Evolutionary conservation across 37 sponge, comb jelly and placozoan species (phyloP), one percentile per base, ranked within the genome.

Genomic region (Eunapius fragilis): DNA sequence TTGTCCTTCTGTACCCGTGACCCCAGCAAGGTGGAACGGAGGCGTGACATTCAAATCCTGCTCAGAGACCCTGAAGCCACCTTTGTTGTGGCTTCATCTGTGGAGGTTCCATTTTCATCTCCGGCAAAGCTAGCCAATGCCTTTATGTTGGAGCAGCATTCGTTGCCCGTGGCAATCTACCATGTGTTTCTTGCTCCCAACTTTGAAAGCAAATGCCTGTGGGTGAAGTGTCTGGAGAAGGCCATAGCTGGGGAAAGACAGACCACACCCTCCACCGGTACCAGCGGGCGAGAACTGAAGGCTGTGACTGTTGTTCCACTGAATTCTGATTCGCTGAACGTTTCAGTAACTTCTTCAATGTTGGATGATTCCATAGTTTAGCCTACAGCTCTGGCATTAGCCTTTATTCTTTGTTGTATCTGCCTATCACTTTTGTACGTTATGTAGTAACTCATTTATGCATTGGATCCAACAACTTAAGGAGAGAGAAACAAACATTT

Each of bases 1-100:
- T 75, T 90, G 67, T 75, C 32, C 2, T 75, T 72, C 37, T 85
- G 85, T 69, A 77, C 82, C 72, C 76, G 88, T 25, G 76, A 88
- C 33, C 78, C 88, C 27, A 37, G 25, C 10, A 47, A 68, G 26
- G 68, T 71, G 26, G 45, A 37, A 0, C 82, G 49, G 13, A 82
- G 83, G 5, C 58, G 19, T 19, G 58, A 58, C 1, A 19, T 58
- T 12, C 58, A 58, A 10, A 58, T 58, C 22, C 17, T 19, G 1
- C 58, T 58, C 1, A 58, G 58, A 58, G 13, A 58, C 12, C 84
- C 88, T 23, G 77, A 70, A 7, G 25, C 30, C 2, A 30, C 41
- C 12, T 76, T 76, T 37, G 34, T 77, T 17, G 36, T 88, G 22
- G 58, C 80, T 10, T 24, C 49, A 33, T 70, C 69, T 24, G 47